Evolutionary conservation across 2,888 invertebrate species (phyloP).

Genomic region (Lamproptera curius): DNA sequence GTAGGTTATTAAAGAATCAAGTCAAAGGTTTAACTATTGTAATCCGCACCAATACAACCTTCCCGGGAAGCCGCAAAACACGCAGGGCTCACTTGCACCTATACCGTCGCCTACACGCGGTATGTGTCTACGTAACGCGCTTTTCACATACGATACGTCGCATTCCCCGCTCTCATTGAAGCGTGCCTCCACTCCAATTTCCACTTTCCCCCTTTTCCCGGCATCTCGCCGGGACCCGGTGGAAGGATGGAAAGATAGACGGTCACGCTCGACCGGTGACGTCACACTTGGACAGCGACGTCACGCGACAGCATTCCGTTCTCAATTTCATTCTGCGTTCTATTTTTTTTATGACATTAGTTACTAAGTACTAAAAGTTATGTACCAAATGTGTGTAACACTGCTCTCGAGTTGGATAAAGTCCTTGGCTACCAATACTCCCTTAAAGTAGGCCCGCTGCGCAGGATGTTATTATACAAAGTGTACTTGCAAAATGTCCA

Average conservation of each 20-base stretch:
- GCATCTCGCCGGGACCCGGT: conserved; percentile 32
- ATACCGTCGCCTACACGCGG: too few species aligned
- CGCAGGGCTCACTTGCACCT: background rate
- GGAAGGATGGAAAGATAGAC: conserved; percentile 11
- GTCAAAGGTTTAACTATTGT: background rate
- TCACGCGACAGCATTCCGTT: conserved; percentile 9
- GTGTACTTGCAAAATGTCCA: too few species aligned
- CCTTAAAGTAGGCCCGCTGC: too few species aligned
- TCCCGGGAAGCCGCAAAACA: background rate
- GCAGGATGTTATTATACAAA: too few species aligned
- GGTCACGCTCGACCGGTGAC: conserved; percentile 16
- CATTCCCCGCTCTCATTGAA: conserved; percentile 36
- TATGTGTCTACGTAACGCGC: background rate
- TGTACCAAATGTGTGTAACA: too few species aligned
- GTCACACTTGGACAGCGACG: too few species aligned
- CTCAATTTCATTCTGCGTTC: too few species aligned
- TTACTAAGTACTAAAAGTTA: too few species aligned
- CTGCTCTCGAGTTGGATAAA: too few species aligned
- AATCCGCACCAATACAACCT: background rate
- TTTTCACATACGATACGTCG: background rate
- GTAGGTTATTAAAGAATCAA: background rate
- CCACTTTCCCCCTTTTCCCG: conserved; percentile 64
- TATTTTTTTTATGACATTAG: too few species aligned
- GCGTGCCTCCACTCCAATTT: conserved; percentile 36
- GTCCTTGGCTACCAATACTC: too few species aligned